A percentile compares a stretch with the other conserved stretches of the same genome.
phyloP scores from a whole-genome alignment of 2,797 vertebrate species.

The Amphiprion clarkii region DNA sequence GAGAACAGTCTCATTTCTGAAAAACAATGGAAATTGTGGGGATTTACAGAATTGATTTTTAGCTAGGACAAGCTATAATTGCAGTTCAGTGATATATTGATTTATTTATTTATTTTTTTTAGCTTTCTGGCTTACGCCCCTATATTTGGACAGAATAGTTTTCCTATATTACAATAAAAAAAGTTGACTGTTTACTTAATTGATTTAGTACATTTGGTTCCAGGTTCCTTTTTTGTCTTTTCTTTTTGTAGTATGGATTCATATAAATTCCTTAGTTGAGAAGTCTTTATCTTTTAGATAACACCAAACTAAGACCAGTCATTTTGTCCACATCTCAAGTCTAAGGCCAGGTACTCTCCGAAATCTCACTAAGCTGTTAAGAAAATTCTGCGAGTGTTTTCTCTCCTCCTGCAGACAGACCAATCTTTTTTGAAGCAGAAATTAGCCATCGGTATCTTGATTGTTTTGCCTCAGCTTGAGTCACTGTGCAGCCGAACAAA shows the following conservation, averaged over 20 bases:
- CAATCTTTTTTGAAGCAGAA: constrained; percentile 28
- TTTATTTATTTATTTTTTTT: not conserved
- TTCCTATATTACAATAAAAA: constrained; percentile 5
- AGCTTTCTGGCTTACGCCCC: constrained; percentile 8
- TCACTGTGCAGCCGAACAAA: not conserved
- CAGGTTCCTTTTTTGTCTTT: too few relatives aligned
- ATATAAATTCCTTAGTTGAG: not conserved
- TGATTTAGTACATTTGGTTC: not conserved
- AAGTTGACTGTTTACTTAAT: not conserved
- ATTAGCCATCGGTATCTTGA: constrained; percentile 20
- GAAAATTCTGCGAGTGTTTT: not conserved
- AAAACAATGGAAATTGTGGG: constrained; percentile 10
- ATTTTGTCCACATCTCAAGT: not conserved
- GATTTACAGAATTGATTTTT: constrained; percentile 29
- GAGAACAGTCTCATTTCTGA: constrained; percentile 13
- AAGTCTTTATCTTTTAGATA: not conserved
- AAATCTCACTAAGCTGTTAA: constrained; percentile 4
- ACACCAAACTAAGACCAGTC: not conserved
- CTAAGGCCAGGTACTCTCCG: not conserved
- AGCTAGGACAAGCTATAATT: constrained; percentile 5
- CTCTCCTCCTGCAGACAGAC: constrained; percentile 16
- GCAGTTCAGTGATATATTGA: constrained; percentile 13
- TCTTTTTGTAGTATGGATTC: not conserved
- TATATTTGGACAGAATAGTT: constrained; percentile 5
- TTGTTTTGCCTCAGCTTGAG: not conserved